Base-by-base conservation (phyloP, 2,113 vertebrate genomes). In the Physeter macrocephalus region DNA sequence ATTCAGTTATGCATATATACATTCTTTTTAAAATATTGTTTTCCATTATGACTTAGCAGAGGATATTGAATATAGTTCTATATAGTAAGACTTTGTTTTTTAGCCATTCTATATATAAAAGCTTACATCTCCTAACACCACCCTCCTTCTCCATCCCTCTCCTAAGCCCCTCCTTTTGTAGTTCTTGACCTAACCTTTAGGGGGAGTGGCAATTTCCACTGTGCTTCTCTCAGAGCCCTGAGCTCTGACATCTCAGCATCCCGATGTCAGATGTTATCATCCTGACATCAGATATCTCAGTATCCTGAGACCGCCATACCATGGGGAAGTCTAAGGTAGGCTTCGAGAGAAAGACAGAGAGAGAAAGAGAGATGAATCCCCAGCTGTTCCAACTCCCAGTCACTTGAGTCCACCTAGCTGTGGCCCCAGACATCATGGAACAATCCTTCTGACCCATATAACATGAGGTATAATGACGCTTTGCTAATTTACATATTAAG, bases 271-370 rank as follows among this genome's bases (percentile, higher is more conserved):
- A 52, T 5, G 1, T 64, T 14, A 64, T 64, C 12, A 64, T 31
- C 62, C 62, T 64, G 29, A 64, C 29, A n/a, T 43, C 4, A 61
- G 36, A 77, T 54, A 25, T 86, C 36, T 67, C 9, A 82, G 41
- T 14, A 92, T 1, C 25, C 20, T 43, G 31, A 54, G 8, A 3
- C 14, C 9, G 0, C 25, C 15, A 3, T 21, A 1, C 5, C 23
- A 2, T 72, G 54, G 41, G 29, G 39, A 34, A 36, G 25, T 87
- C 15, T 87, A 39, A 39, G 11, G 3, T 41, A 29, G 39, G 13
- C 20, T 71, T 71, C 7, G 5, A 18, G 15, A 52, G 29, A 34
- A 52, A 72, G 17, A 46, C 27, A 34, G 10, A 20, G 10, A 36
- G 27, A 36, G 23, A 61, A 34, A 69, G 5, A 77, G 14, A 61